Conservation (phyloP, 2,113 vertebrate genomes). For the Chaetura pelagica region DNA sequence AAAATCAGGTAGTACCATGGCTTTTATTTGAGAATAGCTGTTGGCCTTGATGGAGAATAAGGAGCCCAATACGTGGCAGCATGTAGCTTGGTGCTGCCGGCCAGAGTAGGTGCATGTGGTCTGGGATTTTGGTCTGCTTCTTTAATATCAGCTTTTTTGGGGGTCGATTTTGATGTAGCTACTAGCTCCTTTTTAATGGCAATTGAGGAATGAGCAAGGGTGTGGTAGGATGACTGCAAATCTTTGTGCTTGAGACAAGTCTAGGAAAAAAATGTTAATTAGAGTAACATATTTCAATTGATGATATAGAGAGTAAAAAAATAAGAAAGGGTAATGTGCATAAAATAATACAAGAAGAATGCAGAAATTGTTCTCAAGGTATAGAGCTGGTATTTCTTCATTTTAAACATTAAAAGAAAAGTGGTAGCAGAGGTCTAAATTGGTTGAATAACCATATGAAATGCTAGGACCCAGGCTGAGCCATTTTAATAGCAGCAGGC, state of each 20-base stretch:
- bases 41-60: neutral
- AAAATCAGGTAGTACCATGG: neutral
- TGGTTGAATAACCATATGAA: neutral
- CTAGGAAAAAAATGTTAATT: rapidly evolving
- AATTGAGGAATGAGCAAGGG: neutral
- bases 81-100: neutral
- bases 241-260: neutral
- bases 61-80: neutral
- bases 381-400: neutral
- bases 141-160: neutral
- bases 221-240: neutral
- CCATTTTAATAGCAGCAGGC: neutral
- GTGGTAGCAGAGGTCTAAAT: neutral
- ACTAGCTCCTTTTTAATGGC: neutral
- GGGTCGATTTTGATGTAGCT: neutral
- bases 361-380: no score
- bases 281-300: neutral
- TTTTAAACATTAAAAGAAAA: neutral
- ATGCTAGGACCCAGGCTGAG: neutral
- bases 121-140: neutral
- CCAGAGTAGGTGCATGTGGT: neutral
- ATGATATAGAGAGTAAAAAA: neutral
- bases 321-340: neutral
- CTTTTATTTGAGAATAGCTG: neutral
- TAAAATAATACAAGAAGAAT: neutral